Base-by-base conservation (phyloP, 2,797 vertebrate genomes). In the Vireo griseus region DNA sequence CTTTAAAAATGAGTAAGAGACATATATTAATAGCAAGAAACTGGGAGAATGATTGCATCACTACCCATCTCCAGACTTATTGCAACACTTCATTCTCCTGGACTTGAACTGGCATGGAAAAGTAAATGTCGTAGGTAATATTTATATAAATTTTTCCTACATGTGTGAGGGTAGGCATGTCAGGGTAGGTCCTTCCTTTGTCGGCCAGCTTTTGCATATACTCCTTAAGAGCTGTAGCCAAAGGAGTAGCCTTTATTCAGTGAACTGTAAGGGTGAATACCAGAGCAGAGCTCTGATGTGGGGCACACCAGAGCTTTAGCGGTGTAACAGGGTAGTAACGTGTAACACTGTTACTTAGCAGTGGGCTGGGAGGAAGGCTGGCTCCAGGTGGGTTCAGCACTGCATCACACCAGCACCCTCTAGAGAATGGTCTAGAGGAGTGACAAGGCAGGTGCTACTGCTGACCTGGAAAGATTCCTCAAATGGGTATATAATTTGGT, bases 11-110 rank as follows among this genome's bases (percentile, higher is more conserved):
- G 96, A 98, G 91, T 97, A 96, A 97, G 95, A 98, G 97, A 98
- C 97, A 97, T 97, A 97, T 97, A 98, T 98, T 98, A 98, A 98
- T 97, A 97, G 97, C 91, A 97, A 98, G 97, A 98, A 98, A 97
- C 95, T 68, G 83, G 85, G 90, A 96, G 93, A 96, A 96, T 94
- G 96, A 98, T 96, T 97, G 97, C 97, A 97, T 97, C 97, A 98
- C 97, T 96, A 95, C 96, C 96, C 68, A 12, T 97, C 97, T 97
- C 94, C 94, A 97, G 97, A 95, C 97, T 97, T 97, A 97, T 1
- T 95, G 97, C 95, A 97, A 96, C 97, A 95, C 95, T 97, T 98
- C 96, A 91, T 97, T 97, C 96, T 98, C 97, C 96, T 96, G 96
- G 96, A 97, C 93, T 55, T 95, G 95, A 97, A 95, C 96, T 96